These are phyloP conservation scores for Hydropsyche tenuis DNA, from an alignment of 1,140 invertebrate genomes.

Conservation along the genomic window DNA sequence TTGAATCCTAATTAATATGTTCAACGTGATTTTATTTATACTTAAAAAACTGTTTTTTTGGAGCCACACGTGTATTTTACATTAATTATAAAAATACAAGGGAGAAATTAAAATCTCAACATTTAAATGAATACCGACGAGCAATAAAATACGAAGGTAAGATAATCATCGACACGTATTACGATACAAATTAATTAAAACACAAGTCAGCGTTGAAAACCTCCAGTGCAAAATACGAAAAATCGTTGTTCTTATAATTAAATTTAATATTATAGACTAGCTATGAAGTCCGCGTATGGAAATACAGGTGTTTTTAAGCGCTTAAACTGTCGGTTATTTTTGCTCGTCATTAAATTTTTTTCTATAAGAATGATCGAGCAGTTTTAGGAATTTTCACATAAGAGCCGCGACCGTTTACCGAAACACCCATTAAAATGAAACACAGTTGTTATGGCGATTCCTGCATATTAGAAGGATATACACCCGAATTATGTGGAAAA, in stretches of 20 bases:
- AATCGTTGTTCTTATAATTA: slow-evolving; percentile 7
- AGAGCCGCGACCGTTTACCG: slow-evolving; percentile 17
- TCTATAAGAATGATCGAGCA: slow-evolving; percentile 27
- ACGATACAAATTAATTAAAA: background rate
- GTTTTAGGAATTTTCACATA: slow-evolving; percentile 31
- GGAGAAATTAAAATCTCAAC: too few relatives aligned
- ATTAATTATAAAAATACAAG: too few relatives aligned
- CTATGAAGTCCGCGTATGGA: background rate
- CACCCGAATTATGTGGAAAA: too few relatives aligned
- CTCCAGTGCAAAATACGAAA: background rate
- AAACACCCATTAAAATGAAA: slow-evolving; percentile 25
- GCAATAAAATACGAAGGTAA: too few relatives aligned
- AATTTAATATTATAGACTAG: slow-evolving; percentile 8
- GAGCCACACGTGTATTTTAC: too few relatives aligned
- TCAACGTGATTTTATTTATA: too few relatives aligned
- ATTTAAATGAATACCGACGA: too few relatives aligned
- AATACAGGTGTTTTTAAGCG: slow-evolving; percentile 34
- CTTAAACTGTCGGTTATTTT: slow-evolving; percentile 32
- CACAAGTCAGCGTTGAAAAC: background rate
- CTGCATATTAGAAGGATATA: background rate
- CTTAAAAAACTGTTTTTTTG: too few relatives aligned
- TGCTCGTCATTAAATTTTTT: slow-evolving; percentile 23
- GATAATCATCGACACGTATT: background rate
- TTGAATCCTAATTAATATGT: too few relatives aligned
- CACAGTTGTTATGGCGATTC: background rate